Percentiles rank a stretch among this genome's conserved stretches.
These are phyloP conservation scores for Stegostoma tigrinum DNA, from an alignment of 2,113 vertebrate genomes.

Conservation along the genomic window DNA sequence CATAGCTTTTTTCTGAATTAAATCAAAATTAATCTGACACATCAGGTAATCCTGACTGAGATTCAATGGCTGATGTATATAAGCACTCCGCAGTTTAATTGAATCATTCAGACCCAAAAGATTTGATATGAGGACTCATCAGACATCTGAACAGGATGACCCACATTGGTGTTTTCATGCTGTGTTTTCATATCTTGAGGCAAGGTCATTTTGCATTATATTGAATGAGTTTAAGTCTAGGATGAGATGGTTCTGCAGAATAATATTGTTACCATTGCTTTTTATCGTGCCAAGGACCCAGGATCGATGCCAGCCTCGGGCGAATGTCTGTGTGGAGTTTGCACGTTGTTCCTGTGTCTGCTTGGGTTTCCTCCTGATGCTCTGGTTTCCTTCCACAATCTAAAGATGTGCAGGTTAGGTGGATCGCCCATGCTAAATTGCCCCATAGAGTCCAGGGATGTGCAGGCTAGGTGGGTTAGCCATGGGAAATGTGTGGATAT, in stretches of 20 bases:
- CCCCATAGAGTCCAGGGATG: too few species aligned
- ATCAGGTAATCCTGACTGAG: background rate
- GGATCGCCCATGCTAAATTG: too few species aligned
- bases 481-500: too few species aligned
- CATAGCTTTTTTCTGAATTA: background rate
- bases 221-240: background rate
- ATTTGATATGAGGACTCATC: background rate
- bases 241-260: background rate
- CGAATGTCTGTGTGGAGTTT: too few species aligned
- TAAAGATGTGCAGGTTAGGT: background rate
- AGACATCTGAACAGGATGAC: background rate
- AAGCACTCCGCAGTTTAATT: background rate
- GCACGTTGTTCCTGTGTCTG: background rate
- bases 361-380: background rate
- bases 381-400: background rate
- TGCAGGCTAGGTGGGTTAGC: too few species aligned
- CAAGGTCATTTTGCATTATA: background rate
- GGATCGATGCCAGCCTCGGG: too few species aligned
- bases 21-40: slow-evolving; percentile 15
- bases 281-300: too few species aligned
- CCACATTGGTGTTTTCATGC: background rate
- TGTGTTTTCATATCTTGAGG: background rate
- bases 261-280: background rate
- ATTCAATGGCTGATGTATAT: background rate
- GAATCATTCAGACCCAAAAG: background rate